These are phyloP conservation scores for Eubasilissa regina DNA, from an alignment of 1,140 invertebrate genomes.

Conservation along the genomic window DNA sequence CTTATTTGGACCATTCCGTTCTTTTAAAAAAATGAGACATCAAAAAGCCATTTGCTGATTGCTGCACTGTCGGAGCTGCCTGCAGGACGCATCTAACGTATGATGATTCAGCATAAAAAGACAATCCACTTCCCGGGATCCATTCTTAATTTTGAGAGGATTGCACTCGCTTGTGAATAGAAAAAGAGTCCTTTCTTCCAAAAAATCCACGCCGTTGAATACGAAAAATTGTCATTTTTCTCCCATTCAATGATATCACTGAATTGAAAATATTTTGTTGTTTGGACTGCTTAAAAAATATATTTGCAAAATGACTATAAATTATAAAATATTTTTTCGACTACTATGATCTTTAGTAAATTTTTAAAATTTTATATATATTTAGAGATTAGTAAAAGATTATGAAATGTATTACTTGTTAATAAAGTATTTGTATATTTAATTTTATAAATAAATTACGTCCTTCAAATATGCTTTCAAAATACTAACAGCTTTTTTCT, in stretches of 20 bases:
- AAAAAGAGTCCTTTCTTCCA: background rate
- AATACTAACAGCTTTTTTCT: too few species aligned
- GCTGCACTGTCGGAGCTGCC: constrained; percentile 46
- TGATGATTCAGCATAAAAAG: constrained; percentile 51
- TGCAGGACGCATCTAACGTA: constrained; percentile 49
- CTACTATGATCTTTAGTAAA: background rate
- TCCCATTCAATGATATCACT: background rate
- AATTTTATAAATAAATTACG: too few species aligned
- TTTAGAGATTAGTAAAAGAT: too few species aligned
- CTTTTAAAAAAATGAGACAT: constrained; percentile 56
- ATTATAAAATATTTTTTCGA: background rate
- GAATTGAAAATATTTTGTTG: constrained; percentile 8
- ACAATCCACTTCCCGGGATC: constrained; percentile 43
- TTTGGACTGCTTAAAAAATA: background rate
- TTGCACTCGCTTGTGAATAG: constrained; percentile 13
- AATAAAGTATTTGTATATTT: too few species aligned
- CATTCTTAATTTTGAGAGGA: constrained; percentile 42
- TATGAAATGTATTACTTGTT: too few species aligned
- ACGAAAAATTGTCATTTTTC: background rate
- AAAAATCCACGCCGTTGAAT: constrained; percentile 20
- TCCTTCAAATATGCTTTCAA: too few species aligned
- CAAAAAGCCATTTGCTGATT: constrained; percentile 60
- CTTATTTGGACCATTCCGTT: constrained; percentile 11
- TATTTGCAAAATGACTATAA: background rate
- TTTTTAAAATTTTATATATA: too few species aligned